phyloP scores from a whole-genome alignment of 2,113 vertebrate genomes.

The Trinectes maculatus region DNA sequence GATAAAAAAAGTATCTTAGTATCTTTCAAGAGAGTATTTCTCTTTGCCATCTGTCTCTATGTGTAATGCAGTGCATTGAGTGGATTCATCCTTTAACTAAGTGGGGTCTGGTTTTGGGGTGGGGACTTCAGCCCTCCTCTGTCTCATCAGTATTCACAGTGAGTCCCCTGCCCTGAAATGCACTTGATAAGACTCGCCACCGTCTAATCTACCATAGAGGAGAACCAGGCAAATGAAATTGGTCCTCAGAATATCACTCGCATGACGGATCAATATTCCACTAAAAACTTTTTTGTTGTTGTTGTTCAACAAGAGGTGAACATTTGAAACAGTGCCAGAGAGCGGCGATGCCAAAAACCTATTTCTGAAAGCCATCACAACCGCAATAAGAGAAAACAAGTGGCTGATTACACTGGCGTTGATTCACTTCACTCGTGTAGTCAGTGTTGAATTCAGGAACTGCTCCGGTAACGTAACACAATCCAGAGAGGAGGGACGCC shows the following conservation, averaged over 20 bases:
- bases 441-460: constrained; percentile 3
- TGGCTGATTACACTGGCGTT: constrained; percentile 1
- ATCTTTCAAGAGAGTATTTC: neutral
- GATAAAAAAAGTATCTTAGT: constrained; percentile 20
- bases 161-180: constrained; percentile 41
- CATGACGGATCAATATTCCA: constrained; percentile 66
- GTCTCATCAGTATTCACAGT: constrained; percentile 67
- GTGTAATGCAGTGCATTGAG: constrained; percentile 14
- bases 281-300: constrained; percentile 48
- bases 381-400: neutral
- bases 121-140: neutral
- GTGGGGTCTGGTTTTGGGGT: constrained; percentile 22
- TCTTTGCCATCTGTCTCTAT: constrained; percentile 50
- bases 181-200: constrained; percentile 51
- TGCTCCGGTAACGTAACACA: neutral
- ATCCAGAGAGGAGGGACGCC: neutral
- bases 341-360: constrained; percentile 5
- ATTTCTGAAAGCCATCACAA: constrained; percentile 10
- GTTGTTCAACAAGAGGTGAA: constrained; percentile 8
- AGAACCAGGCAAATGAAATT: constrained; percentile 58
- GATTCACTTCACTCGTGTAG: neutral
- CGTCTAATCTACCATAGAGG: constrained; percentile 60
- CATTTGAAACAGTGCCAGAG: constrained; percentile 54
- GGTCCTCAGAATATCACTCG: constrained; percentile 47
- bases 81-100: constrained; percentile 31